These are phyloP conservation scores for Crematogaster levior DNA, from an alignment of 2,888 invertebrate genomes.

Conservation along the genomic window DNA sequence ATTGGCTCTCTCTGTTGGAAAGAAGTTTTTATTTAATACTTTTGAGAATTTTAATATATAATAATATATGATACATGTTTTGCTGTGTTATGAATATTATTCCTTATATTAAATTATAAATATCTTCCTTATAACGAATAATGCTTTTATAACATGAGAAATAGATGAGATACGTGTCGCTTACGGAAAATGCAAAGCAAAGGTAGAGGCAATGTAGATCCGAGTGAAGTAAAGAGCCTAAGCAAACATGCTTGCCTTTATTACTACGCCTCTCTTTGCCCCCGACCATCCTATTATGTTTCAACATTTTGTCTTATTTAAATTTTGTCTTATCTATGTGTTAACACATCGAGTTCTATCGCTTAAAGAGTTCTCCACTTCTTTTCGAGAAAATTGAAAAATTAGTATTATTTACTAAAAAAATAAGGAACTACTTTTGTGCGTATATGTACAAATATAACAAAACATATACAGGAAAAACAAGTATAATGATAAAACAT, in stretches of 20 bases:
- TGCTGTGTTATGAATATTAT: not conserved
- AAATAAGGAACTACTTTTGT: not conserved
- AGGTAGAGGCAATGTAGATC: constrained; percentile 64
- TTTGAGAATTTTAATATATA: not conserved
- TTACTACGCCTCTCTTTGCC: constrained; percentile 81
- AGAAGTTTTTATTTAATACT: not conserved
- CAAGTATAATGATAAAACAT: not conserved
- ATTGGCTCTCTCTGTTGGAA: not conserved
- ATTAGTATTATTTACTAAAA: not conserved
- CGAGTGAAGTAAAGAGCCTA: constrained; percentile 80
- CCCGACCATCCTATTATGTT: constrained; percentile 64
- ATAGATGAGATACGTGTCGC: constrained; percentile 49
- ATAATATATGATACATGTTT: not conserved
- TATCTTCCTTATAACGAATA: not conserved
- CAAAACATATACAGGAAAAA: too few species aligned
- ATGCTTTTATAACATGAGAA: constrained; percentile 40
- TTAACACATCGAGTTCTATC: not conserved
- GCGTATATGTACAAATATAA: too few species aligned
- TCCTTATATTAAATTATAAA: constrained; percentile 1
- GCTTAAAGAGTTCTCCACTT: not conserved
- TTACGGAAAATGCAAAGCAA: constrained; percentile 62
- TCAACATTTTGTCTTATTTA: constrained; percentile 52
- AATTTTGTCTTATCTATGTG: constrained; percentile 21
- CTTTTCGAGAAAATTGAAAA: not conserved
- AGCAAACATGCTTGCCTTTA: constrained; percentile 84